Percentiles rank a stretch among this genome's conserved stretches.
Evolutionary conservation across 2,797 vertebrate genomes (phyloP).

Genomic region (Picus viridis): DNA sequence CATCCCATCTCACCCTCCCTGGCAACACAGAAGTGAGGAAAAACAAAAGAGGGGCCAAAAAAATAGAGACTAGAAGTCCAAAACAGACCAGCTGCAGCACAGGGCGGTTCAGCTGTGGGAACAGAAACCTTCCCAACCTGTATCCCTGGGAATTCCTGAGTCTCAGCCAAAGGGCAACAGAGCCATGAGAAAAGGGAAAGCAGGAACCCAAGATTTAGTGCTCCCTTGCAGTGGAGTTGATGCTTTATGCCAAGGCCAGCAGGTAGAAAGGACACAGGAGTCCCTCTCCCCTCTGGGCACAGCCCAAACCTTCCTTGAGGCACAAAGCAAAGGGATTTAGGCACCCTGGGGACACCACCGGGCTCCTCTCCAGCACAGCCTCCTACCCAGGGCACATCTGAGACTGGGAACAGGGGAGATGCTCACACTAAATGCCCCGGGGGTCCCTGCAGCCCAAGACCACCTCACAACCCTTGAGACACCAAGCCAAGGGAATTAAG

Average conservation of each 20-base stretch:
- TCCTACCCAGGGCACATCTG: too few relatives aligned
- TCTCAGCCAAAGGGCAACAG: not conserved
- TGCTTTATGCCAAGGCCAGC: not conserved
- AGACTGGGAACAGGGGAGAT: too few relatives aligned
- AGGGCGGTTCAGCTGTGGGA: rapidly evolving
- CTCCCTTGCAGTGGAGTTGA: rapidly evolving
- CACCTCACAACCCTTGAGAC: too few relatives aligned
- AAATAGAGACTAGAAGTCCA: not conserved
- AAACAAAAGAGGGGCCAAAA: too few relatives aligned
- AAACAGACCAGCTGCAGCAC: not conserved
- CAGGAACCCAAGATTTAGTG: rapidly evolving
- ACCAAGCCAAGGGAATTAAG: too few relatives aligned
- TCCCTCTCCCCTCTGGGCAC: not conserved
- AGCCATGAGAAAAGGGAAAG: not conserved
- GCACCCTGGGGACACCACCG: not conserved
- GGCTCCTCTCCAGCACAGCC: too few relatives aligned
- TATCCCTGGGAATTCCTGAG: not conserved
- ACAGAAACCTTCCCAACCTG: not conserved
- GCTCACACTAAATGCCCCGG: too few relatives aligned
- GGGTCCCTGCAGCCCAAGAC: not conserved
- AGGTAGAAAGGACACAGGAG: not conserved
- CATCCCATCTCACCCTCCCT: not conserved
- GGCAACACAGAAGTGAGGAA: not conserved
- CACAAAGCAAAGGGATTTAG: not conserved
- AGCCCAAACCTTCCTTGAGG: not conserved